These are phyloP conservation scores for Scaptodrosophila lebanonensis DNA, from an alignment of 1,140 invertebrate genomes.

Conservation along the genomic window DNA sequence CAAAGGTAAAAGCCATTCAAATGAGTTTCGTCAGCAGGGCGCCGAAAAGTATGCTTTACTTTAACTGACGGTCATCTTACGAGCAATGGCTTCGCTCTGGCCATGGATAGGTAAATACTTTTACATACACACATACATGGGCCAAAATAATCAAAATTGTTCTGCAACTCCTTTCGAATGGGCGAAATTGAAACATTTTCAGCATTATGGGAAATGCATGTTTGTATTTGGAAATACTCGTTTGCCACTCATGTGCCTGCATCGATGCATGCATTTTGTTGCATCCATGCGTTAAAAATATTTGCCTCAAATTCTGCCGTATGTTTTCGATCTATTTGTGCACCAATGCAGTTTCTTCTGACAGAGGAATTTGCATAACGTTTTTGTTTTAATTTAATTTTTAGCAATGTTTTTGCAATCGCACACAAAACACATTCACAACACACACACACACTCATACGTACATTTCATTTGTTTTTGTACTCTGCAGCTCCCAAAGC, in stretches of 20 bases:
- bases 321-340: constrained; percentile 24
- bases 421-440: constrained; percentile 16
- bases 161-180: constrained; percentile 43
- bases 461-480: no score
- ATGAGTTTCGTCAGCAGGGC: constrained; percentile 41
- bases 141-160: constrained; percentile 29
- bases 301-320: constrained; percentile 9
- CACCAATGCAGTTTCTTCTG: constrained; percentile 43
- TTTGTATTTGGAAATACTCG: no score
- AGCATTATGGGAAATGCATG: constrained; percentile 67
- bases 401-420: constrained; percentile 62
- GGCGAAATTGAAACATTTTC: constrained; percentile 59
- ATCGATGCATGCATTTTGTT: constrained; percentile 5
- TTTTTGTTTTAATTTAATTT: constrained; percentile 61
- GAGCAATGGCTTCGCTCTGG: constrained; percentile 12
- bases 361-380: constrained; percentile 40
- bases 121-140: neutral
- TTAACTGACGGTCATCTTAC: constrained; percentile 42
- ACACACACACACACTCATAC: neutral
- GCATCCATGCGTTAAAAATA: constrained; percentile 46
- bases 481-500: constrained; percentile 61
- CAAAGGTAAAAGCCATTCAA: constrained; percentile 59
- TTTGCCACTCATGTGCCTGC: no score
- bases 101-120: constrained; percentile 1
- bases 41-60: constrained; percentile 33